These are phyloP conservation scores for Agriopis aurantiaria DNA, from an alignment of 2,888 invertebrate genomes.

Conservation along the genomic window DNA sequence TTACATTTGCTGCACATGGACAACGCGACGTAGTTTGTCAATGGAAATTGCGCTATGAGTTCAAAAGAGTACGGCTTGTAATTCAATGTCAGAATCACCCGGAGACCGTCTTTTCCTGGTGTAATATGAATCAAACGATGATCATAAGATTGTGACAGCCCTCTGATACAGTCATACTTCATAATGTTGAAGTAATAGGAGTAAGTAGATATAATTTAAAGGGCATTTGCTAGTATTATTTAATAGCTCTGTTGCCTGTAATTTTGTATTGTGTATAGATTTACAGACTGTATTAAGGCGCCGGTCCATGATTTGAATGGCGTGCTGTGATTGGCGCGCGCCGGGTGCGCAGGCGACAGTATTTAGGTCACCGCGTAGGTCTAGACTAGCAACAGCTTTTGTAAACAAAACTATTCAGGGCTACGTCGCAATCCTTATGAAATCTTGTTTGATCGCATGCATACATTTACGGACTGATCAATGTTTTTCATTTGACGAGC, in stretches of 20 bases:
- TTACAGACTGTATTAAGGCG: constrained; percentile 74
- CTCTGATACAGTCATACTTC: constrained; percentile 34
- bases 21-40: neutral
- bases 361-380: constrained; percentile 84
- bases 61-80: neutral
- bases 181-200: constrained; percentile 48
- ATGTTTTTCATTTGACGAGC: constrained; percentile 24
- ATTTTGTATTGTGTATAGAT: constrained; percentile 71
- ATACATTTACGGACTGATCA: constrained; percentile 27
- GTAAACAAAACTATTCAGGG: constrained; percentile 54
- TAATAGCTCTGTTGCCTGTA: constrained; percentile 66
- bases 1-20: too few species aligned
- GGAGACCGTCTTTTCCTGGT: neutral
- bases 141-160: constrained; percentile 19
- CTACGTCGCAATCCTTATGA: constrained; percentile 41
- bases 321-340: constrained; percentile 78
- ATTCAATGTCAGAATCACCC: neutral
- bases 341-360: constrained; percentile 75
- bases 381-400: constrained; percentile 72
- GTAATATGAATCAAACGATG: constrained; percentile 1
- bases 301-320: constrained; percentile 77
- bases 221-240: constrained; percentile 73
- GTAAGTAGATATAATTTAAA: constrained; percentile 58
- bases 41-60: neutral
- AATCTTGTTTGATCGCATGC: constrained; percentile 21